A percentile compares a stretch with the other conserved stretches of the same genome.
phyloP scores from a whole-genome alignment of 2,888 invertebrate genomes.

The Acanthacorydalis orientalis region DNA sequence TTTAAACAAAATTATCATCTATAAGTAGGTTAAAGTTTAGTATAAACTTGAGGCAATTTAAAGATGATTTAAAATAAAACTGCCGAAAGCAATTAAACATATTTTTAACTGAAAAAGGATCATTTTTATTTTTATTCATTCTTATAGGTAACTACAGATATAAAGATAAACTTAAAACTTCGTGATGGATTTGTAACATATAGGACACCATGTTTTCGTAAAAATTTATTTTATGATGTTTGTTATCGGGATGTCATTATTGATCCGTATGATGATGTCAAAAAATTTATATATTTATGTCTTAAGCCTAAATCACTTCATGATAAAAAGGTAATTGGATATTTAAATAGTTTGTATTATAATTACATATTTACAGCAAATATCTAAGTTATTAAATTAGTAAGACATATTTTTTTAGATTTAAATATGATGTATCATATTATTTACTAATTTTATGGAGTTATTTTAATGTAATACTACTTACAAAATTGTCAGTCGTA shows the following conservation, averaged over 20 bases:
- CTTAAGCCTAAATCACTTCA: conserved; percentile 39
- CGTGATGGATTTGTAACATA: conserved; percentile 31
- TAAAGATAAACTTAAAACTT: conserved; percentile 53
- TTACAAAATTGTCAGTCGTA: no score
- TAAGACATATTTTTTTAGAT: no score
- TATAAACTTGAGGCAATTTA: no score
- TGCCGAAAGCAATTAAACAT: background rate
- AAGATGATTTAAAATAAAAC: no score
- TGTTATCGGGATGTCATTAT: conserved; percentile 70
- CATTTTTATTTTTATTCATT: conserved; percentile 8
- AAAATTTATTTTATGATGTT: conserved; percentile 91
- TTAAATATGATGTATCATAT: no score
- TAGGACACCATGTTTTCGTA: conserved; percentile 75
- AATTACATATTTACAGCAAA: background rate
- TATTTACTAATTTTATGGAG: no score
- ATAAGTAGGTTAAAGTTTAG: no score
- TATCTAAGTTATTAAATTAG: background rate
- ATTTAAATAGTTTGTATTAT: background rate
- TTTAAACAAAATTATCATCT: no score
- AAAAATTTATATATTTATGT: conserved; percentile 50
- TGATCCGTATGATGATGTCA: conserved; percentile 67
- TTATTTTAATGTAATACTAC: no score
- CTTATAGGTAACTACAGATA: conserved; percentile 62
- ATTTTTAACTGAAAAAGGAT: background rate
- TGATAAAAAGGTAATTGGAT: conserved; percentile 14